phyloP scores from a whole-genome alignment of 2,797 vertebrate genomes.

The Otolemur crassicaudatus region DNA sequence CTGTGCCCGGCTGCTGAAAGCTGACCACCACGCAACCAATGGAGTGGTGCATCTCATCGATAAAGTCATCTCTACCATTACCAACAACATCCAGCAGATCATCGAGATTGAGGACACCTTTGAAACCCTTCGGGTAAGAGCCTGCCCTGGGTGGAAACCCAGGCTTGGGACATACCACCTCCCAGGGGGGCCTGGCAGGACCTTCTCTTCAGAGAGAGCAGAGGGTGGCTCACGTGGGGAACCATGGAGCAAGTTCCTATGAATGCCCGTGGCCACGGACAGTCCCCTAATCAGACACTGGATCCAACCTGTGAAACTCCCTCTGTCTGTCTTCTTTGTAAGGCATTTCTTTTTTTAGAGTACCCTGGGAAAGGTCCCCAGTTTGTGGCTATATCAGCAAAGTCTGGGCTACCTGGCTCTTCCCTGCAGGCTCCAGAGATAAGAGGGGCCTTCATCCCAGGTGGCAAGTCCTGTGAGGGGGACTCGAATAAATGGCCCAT shows the following conservation, averaged over 20 bases:
- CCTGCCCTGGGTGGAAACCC: neutral
- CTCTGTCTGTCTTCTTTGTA: neutral
- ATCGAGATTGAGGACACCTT: constrained; percentile 95
- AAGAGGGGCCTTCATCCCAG: neutral
- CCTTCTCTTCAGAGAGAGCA: neutral
- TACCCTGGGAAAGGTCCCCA: neutral
- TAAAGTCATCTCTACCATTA: constrained; percentile 96
- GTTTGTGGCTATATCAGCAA: neutral
- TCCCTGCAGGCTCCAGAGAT: neutral
- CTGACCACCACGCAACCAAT: constrained; percentile 97
- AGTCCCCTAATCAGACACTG: neutral
- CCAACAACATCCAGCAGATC: constrained; percentile 92
- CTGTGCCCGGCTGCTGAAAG: constrained; percentile 96
- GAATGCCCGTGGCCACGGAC: neutral
- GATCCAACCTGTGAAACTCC: neutral
- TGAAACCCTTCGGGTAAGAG: constrained; percentile 94
- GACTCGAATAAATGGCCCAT: neutral
- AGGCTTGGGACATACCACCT: neutral
- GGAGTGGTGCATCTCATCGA: constrained; percentile 98
- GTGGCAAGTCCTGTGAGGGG: neutral
- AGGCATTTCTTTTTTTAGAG: neutral
- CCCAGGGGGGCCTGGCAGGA: neutral
- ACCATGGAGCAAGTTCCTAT: neutral
- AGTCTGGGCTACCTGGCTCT: neutral
- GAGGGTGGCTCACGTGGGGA: neutral